Evolutionary conservation across 2,113 vertebrate genomes (phyloP), one percentile per base, ranked within the genome.

Genomic region (Odocoileus virginianus): DNA sequence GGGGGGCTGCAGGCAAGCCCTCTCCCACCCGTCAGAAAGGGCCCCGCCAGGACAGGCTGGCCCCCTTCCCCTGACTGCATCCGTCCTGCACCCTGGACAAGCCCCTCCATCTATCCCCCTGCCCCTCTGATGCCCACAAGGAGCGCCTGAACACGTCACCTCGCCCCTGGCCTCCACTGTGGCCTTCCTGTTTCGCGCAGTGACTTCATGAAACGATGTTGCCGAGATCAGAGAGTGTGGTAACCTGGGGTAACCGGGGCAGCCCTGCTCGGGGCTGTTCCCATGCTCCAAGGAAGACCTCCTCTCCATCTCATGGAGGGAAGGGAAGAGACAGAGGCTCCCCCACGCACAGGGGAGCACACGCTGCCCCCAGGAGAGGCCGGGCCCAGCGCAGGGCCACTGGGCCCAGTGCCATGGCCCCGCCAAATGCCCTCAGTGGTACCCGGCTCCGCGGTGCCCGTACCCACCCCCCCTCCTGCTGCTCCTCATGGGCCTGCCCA

Each of bases 271-370:
- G 25, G 79, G 79, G 52, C 12, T 36, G 33, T 14, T 7, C 64
- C 64, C 43, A 8, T 4, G 2, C 43, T 40, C 1, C 0, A 9
- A 36, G 64, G 52, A 17, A 30, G 71, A 6, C 3, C 16, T 28
- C 50, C 12, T 15, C 43, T 67, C 40, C 40, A 8, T 4, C 3
- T 12, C 0, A 5, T 27, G 21, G 54, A 45, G 8, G 67, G 43
- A 16, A 13, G 1, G 79, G 14, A 21, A 64, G 47, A 52, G 79
- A 55, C 3, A 55, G 50, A 83, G 52, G 33, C 33, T 55, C 33
- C 21, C 4, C 4, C 4, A 0, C 0, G 7, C 21, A 36, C 21
- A 0, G 3, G 33, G 11, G 19, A 36, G 19, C 50, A 55, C 21
- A 36, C 19, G 33, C 52, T 55, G 33, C 52, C 52, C 3, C 52